Percentiles rank a stretch among this genome's conserved stretches.
Evolutionary conservation across 2,113 vertebrate species (phyloP).

Genomic region (Raja brachyura): DNA sequence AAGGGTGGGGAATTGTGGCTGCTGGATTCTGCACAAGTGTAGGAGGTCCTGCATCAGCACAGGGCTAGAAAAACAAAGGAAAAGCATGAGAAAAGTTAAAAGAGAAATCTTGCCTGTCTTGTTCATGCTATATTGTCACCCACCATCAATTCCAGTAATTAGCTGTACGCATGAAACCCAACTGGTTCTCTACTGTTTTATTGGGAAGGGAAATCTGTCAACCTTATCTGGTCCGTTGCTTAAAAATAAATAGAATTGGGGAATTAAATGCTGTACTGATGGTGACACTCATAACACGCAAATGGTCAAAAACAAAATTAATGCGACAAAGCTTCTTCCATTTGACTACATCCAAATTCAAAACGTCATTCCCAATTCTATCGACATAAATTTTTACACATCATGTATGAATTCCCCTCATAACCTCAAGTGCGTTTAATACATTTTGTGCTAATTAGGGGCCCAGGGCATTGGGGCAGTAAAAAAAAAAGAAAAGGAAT

Average conservation of each 20-base stretch:
- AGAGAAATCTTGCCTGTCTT: neutral
- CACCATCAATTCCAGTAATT: neutral
- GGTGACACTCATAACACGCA: too few species aligned
- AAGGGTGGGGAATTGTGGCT: conserved; percentile 58
- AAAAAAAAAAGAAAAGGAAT: too few species aligned
- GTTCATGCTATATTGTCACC: neutral
- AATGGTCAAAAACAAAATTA: too few species aligned
- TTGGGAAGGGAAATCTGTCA: too few species aligned
- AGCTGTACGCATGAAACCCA: neutral
- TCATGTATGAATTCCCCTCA: neutral
- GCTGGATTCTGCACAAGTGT: conserved; percentile 70
- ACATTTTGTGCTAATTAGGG: neutral
- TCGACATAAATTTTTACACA: neutral
- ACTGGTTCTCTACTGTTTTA: too few species aligned
- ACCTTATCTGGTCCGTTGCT: too few species aligned
- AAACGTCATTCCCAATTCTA: neutral
- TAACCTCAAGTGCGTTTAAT: neutral
- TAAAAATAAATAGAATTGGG: too few species aligned
- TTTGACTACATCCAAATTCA: neutral
- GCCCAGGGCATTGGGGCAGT: too few species aligned
- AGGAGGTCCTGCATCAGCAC: conserved; percentile 70
- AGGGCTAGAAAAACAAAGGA: conserved; percentile 59
- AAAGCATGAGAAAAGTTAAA: conserved; percentile 33
- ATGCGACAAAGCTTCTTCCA: neutral
- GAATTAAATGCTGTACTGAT: too few species aligned